Evolutionary conservation across 2,888 invertebrate species (phyloP).

Genomic region (Panorpa germanica): DNA sequence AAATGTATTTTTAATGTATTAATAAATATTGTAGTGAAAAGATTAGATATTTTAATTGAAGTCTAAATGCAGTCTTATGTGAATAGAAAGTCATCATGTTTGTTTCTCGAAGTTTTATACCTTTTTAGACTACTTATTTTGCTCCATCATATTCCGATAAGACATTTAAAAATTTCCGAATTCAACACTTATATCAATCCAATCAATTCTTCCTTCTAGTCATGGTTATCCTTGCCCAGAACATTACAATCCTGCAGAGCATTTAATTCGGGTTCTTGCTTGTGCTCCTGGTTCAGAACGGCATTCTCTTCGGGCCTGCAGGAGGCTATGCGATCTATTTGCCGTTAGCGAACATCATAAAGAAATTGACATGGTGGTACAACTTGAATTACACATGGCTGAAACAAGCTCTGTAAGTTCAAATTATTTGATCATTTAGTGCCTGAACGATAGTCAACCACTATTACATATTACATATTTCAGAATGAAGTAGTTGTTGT

Average conservation of each 20-base stretch:
- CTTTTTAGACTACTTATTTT: too few species aligned
- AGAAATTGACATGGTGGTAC: slow-evolving; percentile 54
- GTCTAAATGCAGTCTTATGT: background rate
- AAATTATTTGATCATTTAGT: slow-evolving; percentile 7
- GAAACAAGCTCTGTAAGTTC: slow-evolving; percentile 28
- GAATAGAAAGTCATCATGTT: background rate
- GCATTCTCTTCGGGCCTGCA: slow-evolving; percentile 46
- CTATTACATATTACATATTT: slow-evolving; percentile 11
- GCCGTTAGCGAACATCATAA: slow-evolving; percentile 58
- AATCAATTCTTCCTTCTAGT: slow-evolving; percentile 22
- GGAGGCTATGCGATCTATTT: slow-evolving; percentile 58
- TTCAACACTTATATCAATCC: slow-evolving; percentile 1
- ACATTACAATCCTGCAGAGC: slow-evolving; percentile 81
- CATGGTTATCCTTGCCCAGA: slow-evolving; percentile 58
- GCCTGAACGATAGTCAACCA: slow-evolving; percentile 8
- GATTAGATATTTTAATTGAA: slow-evolving; percentile 1
- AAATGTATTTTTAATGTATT: slow-evolving; percentile 1
- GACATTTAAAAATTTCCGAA: background rate
- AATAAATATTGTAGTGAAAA: background rate
- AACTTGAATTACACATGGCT: slow-evolving; percentile 49
- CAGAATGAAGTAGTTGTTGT: slow-evolving; percentile 13
- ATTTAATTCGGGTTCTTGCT: slow-evolving; percentile 68
- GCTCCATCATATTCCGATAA: background rate
- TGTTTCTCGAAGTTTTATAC: too few species aligned
- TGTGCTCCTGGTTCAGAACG: slow-evolving; percentile 58